phyloP scores from a whole-genome alignment of 2,888 invertebrate genomes.

The Sphinx pinastri region DNA sequence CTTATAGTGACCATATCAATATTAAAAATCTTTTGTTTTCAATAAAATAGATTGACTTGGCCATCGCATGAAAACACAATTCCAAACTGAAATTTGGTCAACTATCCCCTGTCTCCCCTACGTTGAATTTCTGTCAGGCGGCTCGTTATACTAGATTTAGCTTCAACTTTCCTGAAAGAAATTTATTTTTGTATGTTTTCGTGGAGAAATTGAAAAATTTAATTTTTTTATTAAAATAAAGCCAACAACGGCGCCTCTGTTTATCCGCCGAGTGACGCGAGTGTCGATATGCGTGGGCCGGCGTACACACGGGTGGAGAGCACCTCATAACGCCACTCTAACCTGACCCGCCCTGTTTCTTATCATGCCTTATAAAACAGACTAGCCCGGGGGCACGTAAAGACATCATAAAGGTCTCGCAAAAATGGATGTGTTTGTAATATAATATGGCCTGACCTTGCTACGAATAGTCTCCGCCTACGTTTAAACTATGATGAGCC shows the following conservation, averaged over 20 bases:
- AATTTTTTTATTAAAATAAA: slow-evolving; percentile 28
- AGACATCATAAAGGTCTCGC: slow-evolving; percentile 14
- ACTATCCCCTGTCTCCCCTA: no score
- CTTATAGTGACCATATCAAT: no score
- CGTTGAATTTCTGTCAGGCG: neutral
- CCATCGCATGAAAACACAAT: no score
- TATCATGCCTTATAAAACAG: slow-evolving; percentile 34
- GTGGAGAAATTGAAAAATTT: slow-evolving; percentile 7
- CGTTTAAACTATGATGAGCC: slow-evolving; percentile 57
- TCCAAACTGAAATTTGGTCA: no score
- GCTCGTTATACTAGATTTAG: neutral
- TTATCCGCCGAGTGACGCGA: slow-evolving; percentile 62
- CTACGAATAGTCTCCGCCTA: slow-evolving; percentile 80
- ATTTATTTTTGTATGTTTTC: neutral
- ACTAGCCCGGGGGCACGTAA: slow-evolving; percentile 33
- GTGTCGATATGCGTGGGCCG: slow-evolving; percentile 67
- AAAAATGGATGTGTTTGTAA: slow-evolving; percentile 55
- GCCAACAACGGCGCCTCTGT: slow-evolving; percentile 52
- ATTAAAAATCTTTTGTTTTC: no score
- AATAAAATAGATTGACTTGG: no score
- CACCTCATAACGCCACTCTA: slow-evolving; percentile 50
- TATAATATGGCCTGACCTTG: slow-evolving; percentile 81
- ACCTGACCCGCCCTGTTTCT: slow-evolving; percentile 49
- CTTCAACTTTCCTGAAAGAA: slow-evolving; percentile 4
- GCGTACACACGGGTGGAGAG: slow-evolving; percentile 58